These are phyloP conservation scores for Melanostoma mellinum DNA, from an alignment of 2,888 invertebrate species.

Conservation along the genomic window DNA sequence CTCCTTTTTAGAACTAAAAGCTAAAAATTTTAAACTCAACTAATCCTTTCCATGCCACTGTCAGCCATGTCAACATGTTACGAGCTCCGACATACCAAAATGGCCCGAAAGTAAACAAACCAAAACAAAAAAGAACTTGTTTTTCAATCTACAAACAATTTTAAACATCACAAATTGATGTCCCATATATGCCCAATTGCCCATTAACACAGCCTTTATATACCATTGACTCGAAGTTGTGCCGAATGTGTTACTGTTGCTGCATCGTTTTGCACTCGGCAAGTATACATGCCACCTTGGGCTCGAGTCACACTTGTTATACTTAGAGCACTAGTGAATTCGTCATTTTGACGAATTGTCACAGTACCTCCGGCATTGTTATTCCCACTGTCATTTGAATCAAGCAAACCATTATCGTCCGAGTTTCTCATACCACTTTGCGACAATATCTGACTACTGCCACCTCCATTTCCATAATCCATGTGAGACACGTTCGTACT, in stretches of 20 bases:
- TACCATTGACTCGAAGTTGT: constrained; percentile 85
- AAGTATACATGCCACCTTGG: constrained; percentile 85
- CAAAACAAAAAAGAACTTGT: no score
- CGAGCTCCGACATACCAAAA: no score
- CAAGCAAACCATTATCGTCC: constrained; percentile 18
- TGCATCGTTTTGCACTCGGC: constrained; percentile 85
- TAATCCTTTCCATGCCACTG: no score
- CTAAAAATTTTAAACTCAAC: no score
- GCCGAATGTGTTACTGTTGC: constrained; percentile 84
- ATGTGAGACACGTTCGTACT: constrained; percentile 38
- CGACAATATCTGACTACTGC: background rate
- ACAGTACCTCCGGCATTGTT: constrained; percentile 82
- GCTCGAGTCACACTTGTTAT: constrained; percentile 84
- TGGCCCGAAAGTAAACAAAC: no score
- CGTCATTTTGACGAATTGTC: constrained; percentile 84
- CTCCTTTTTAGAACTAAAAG: no score
- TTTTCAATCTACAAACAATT: no score
- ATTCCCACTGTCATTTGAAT: constrained; percentile 77
- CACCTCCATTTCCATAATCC: constrained; percentile 26
- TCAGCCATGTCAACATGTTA: no score
- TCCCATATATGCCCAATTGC: background rate
- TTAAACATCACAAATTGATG: no score
- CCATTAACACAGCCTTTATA: background rate
- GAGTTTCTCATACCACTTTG: constrained; percentile 18
- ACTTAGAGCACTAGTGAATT: constrained; percentile 85